A percentile compares a stretch with the other conserved stretches of the same genome.
Evolutionary conservation across 2,797 vertebrate species (phyloP).

Genomic region (Sebastes trivittatus): DNA sequence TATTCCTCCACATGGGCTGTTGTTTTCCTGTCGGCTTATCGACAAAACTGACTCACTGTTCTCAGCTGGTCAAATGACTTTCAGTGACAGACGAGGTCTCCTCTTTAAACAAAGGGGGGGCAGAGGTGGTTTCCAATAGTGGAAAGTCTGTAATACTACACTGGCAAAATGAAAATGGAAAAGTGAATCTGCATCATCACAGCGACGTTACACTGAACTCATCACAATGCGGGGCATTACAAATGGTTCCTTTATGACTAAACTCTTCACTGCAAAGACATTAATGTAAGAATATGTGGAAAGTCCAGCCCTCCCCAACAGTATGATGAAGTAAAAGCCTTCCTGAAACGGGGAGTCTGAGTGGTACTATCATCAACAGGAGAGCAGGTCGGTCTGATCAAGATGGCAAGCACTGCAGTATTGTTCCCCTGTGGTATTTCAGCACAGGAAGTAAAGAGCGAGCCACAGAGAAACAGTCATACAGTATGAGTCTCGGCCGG

Average conservation of each 20-base stretch:
- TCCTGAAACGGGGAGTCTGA: constrained; percentile 22
- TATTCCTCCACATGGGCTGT: constrained; percentile 77
- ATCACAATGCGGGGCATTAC: not conserved
- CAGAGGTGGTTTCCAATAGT: constrained; percentile 66
- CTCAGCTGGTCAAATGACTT: constrained; percentile 69
- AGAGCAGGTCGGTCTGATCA: constrained; percentile 27
- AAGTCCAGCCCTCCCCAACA: constrained; percentile 11
- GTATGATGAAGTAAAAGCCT: constrained; percentile 35
- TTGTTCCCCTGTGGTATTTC: constrained; percentile 55
- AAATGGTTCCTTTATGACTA: constrained; percentile 38
- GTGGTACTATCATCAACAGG: constrained; percentile 17
- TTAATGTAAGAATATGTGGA: constrained; percentile 22
- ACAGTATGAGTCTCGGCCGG: not conserved
- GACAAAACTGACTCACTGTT: constrained; percentile 70
- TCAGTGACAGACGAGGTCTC: constrained; percentile 71
- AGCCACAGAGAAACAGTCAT: constrained; percentile 55
- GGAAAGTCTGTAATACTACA: constrained; percentile 51
- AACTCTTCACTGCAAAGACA: constrained; percentile 4
- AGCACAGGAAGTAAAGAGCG: constrained; percentile 66
- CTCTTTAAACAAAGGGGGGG: constrained; percentile 69
- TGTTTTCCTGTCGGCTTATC: constrained; percentile 80
- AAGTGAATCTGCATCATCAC: constrained; percentile 11
- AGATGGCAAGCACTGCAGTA: constrained; percentile 35
- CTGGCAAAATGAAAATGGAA: constrained; percentile 22
- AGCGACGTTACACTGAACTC: not conserved